phyloP scores from a whole-genome alignment of 2,888 invertebrate genomes.

The Urechis unicinctus region DNA sequence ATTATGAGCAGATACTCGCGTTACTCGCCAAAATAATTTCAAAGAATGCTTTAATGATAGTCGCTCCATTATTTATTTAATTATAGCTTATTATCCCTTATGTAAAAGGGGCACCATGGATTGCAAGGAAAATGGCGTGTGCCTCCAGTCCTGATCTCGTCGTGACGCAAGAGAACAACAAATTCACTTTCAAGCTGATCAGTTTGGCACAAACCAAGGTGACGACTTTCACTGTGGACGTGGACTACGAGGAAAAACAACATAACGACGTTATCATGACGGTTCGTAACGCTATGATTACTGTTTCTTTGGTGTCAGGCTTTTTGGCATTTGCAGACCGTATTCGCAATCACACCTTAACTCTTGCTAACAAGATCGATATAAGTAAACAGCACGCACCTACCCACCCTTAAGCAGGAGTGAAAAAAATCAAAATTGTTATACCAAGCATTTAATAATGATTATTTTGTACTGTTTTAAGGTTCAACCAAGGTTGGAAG shows the following conservation, averaged over 20 bases:
- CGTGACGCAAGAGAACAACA: slow-evolving; percentile 9
- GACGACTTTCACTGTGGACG: slow-evolving; percentile 10
- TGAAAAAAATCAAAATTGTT: no score
- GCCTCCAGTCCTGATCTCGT: neutral
- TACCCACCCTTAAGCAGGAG: no score
- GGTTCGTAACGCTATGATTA: no score
- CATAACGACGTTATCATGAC: slow-evolving; percentile 2
- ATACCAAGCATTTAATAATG: neutral
- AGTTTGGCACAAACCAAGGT: slow-evolving; percentile 4
- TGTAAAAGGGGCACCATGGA: slow-evolving; percentile 8
- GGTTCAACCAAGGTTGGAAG: neutral
- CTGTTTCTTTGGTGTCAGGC: no score
- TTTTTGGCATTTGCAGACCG: no score
- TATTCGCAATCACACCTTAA: no score
- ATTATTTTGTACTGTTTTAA: neutral
- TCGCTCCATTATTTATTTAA: neutral
- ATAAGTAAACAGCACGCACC: no score
- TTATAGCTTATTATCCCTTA: neutral
- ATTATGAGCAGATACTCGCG: no score
- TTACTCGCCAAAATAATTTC: neutral
- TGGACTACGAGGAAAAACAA: slow-evolving; percentile 12
- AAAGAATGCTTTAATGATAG: neutral
- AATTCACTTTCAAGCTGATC: slow-evolving; percentile 7
- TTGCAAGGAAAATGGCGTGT: slow-evolving; percentile 7
- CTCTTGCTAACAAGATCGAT: no score